Base-by-base conservation (phyloP, 2,113 vertebrate species). In the Dermatemys mawii region DNA sequence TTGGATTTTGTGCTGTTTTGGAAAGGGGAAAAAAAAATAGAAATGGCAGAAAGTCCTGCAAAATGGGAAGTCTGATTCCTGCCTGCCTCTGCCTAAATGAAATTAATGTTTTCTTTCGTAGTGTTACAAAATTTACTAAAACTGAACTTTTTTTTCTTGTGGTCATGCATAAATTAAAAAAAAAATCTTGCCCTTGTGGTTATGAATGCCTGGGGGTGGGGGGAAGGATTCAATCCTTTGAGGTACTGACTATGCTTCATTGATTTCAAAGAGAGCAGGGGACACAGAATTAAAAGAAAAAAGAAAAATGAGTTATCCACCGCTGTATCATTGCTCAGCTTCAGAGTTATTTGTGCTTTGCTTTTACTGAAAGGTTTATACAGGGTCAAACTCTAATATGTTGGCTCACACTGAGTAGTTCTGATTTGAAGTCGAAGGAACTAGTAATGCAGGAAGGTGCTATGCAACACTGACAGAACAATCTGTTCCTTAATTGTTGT, bases 41-140 rank as follows among this genome's bases (percentile, higher is more conserved):
- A 38, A 70, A 70, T 21, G 19, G 17, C 5, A 38, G 63, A 22
- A 22, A 38, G 63, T 38, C 63, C n/a, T 38, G 35, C 63, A 38
- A 70, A 38, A 38, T 70, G n/a, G 19, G 19, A 70, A 38, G 11
- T 21, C n/a, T 70, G 17, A 17, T 3, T 67, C 32, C 35, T 67
- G 35, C 17, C 32, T n/a, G 8, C 63, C 19, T 70, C 35, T 22
- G 11, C n/a, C 11, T 70, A 70, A 22, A 70, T 38, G 2, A 70
- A 22, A 38, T 21, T 70, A 21, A 70, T 70, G 38, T 38, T 38
- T 38, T 70, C 63, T 63, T 63, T 63, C 32, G 38, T 70, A 38
- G 38, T 38, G 26, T 5, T 73, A 17, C 17, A 26, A 7, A 2
- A 0, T 3, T 46, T 57, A 75, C 1, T 0, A 67, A 24, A 24